Evolutionary conservation across 2,797 vertebrate species (phyloP), one percentile per base, ranked within the genome.

Genomic region (Eulemur mongoz): DNA sequence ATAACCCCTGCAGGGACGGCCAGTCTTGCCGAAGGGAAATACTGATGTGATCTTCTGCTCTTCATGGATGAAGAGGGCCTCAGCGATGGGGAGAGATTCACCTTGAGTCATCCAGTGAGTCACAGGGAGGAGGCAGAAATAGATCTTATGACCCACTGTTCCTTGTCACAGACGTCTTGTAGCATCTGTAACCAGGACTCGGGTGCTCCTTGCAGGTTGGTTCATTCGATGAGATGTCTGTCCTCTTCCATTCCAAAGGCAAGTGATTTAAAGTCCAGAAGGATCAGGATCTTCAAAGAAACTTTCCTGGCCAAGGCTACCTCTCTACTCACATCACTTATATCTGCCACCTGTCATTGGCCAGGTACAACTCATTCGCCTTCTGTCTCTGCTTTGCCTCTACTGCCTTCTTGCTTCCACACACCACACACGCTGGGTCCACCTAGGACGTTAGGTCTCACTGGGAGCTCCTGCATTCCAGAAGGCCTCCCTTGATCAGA

Each of bases 91-190:
- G 45, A 63, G 79, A 91, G 81, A 92, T 63, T 93, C 93, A 90
- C 91, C 95, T 95, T 97, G 98, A 97, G 79, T 97, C 96, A 97
- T 96, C 27, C 69, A 75, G 30, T 97, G 98, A 97, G 82, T 97
- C 98, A 98, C 0, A 84, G 89, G 70, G 70, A 88, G 88, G 61
- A 95, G 91, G 88, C 95, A 97, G 95, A 97, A 97, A 97, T 92
- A 97, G 96, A 95, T 81, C 94, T 50, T 48, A 81, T 32, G 91
- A 93, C 89, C 97, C 72, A 61, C 70, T 84, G 59, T 70, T 90
- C 79, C 82, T 81, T 92, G 89, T 97, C 85, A 89, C 89, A 89
- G 59, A 65, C 0, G 2, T 94, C 95, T 91, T 73, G 14, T 27
- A 54, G 85, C 50, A 22, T 85, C 87, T 94, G 48, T 80, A 84